Evolutionary conservation across 1,140 invertebrate genomes (phyloP).

Genomic region (Ceratitis capitata): DNA sequence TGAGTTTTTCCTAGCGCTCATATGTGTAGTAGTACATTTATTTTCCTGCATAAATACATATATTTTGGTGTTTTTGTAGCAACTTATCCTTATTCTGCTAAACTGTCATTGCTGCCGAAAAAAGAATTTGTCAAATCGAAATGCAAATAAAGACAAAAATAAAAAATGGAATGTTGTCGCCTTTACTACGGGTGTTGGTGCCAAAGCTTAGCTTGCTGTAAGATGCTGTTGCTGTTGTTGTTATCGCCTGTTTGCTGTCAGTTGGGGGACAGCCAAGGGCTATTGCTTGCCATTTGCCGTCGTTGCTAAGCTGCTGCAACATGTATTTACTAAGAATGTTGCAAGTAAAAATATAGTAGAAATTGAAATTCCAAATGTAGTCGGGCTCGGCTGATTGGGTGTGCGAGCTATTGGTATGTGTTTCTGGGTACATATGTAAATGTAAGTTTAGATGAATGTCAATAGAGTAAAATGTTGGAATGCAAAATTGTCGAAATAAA

Average conservation of each 20-base stretch:
- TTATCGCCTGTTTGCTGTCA: neutral
- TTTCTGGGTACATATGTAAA: neutral
- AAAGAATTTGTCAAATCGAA: constrained; percentile 22
- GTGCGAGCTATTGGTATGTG: neutral
- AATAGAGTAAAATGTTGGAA: neutral
- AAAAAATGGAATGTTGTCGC: constrained; percentile 12
- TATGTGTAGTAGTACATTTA: too few relatives aligned
- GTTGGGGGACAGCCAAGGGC: neutral
- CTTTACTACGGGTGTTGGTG: neutral
- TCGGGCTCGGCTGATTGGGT: neutral
- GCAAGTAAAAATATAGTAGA: neutral
- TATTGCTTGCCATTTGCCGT: neutral
- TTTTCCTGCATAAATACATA: too few relatives aligned
- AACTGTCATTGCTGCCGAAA: constrained; percentile 32
- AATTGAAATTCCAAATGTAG: constrained; percentile 1
- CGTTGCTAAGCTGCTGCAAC: neutral
- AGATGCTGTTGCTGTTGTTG: neutral
- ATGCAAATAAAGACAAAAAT: constrained; percentile 41
- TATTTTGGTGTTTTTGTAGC: neutral
- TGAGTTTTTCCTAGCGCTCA: neutral
- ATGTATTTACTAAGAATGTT: constrained; percentile 3
- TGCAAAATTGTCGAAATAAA: neutral
- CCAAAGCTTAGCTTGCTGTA: neutral
- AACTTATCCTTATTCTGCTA: constrained; percentile 28
- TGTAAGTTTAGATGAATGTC: neutral